Percentiles rank a stretch among this genome's conserved stretches.
Conservation (phyloP, 2,797 vertebrate genomes). For the Varecia variegata region DNA sequence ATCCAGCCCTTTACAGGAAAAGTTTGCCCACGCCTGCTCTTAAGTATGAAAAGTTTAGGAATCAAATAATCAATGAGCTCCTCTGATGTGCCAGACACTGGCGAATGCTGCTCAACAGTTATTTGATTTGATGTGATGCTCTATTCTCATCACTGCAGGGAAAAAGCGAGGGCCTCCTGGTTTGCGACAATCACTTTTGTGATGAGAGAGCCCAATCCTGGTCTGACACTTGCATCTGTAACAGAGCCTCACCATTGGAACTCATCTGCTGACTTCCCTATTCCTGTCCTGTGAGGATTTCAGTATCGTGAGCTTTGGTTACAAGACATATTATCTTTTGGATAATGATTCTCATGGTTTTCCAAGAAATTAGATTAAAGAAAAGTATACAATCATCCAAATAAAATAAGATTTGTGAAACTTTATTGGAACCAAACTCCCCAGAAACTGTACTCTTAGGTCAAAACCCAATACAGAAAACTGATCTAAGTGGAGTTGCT, state of each 20-base stretch:
- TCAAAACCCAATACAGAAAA: not conserved
- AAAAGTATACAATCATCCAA: not conserved
- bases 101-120: accelerated
- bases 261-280: not conserved
- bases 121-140: too few species aligned
- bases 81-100: not conserved
- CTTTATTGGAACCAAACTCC: not conserved
- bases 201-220: not conserved
- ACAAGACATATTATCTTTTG: not conserved
- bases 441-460: not conserved
- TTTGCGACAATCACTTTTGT: not conserved
- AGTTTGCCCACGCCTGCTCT: not conserved
- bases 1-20: not conserved
- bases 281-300: not conserved
- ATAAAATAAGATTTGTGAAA: constrained; percentile 11
- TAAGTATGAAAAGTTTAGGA: not conserved
- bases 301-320: not conserved
- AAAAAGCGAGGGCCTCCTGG: not conserved
- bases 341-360: not conserved
- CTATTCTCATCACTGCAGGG: not conserved
- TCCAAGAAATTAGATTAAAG: not conserved
- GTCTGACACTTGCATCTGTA: not conserved
- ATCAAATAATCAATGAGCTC: not conserved
- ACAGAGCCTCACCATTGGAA: not conserved
- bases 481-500: not conserved